phyloP scores from a whole-genome alignment of 2,113 vertebrate species.

The Aegithalos caudatus region DNA sequence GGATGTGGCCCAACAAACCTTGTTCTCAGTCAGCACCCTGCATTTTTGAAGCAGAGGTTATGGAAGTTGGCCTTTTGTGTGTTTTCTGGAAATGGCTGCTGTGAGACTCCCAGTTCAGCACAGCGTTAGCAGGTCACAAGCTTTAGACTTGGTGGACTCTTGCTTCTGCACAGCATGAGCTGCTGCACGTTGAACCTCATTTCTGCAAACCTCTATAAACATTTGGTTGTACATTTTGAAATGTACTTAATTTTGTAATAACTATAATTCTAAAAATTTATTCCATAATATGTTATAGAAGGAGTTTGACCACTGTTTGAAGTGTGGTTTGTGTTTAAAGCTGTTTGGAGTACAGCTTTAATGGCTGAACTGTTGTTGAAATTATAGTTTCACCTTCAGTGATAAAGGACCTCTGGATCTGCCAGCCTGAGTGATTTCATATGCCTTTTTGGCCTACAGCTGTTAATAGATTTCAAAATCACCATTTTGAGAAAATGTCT shows the following conservation, averaged over 20 bases:
- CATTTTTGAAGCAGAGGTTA: not conserved
- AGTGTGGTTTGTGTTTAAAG: too few relatives aligned
- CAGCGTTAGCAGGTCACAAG: not conserved
- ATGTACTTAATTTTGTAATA: not conserved
- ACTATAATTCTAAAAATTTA: not conserved
- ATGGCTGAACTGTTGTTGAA: not conserved
- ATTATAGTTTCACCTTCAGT: not conserved
- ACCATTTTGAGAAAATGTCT: slow-evolving; percentile 1
- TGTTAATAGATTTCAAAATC: slow-evolving; percentile 15
- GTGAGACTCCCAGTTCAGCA: not conserved
- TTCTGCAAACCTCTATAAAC: not conserved
- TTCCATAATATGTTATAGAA: not conserved
- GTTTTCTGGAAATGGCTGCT: not conserved
- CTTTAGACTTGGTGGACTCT: not conserved
- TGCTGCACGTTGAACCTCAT: not conserved
- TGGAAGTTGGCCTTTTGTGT: not conserved
- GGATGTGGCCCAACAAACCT: not conserved
- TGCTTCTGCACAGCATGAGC: not conserved
- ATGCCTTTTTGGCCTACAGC: not conserved
- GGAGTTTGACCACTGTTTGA: not conserved
- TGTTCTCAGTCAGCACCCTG: not conserved
- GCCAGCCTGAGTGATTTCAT: not conserved
- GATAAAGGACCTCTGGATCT: not conserved
- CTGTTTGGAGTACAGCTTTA: not conserved
- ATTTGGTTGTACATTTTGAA: not conserved